Conservation (phyloP, 2,113 vertebrate species). For the Archocentrus centrarchus region DNA sequence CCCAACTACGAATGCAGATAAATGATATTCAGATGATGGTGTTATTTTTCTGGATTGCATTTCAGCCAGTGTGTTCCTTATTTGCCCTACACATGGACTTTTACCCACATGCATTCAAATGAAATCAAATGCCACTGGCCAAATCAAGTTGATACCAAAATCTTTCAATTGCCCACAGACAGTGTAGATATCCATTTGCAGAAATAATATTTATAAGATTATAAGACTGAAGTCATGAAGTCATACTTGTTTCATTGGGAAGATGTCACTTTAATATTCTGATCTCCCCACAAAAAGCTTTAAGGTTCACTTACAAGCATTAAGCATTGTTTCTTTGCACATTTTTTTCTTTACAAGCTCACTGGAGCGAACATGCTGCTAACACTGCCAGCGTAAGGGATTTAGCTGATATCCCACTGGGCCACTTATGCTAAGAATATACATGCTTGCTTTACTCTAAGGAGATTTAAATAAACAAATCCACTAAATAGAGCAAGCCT, state of each 20-base stretch:
- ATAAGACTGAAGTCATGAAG: conserved; percentile 5
- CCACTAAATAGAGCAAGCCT: conserved; percentile 19
- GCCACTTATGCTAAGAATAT: conserved; percentile 58
- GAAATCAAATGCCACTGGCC: rapidly evolving
- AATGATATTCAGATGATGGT: not conserved
- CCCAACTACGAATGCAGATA: not conserved
- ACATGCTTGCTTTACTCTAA: conserved; percentile 39
- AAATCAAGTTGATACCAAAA: not conserved
- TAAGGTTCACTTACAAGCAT: conserved; percentile 5
- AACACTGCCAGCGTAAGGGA: conserved; percentile 47
- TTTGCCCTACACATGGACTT: not conserved
- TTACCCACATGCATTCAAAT: not conserved
- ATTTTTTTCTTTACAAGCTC: conserved; percentile 26
- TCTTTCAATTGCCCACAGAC: not conserved
- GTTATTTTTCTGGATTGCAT: not conserved
- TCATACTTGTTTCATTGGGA: not conserved
- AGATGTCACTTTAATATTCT: not conserved
- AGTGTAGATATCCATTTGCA: not conserved
- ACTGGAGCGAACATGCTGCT: not conserved
- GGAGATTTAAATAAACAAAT: conserved; percentile 53
- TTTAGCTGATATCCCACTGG: conserved; percentile 58
- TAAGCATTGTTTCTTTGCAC: conserved; percentile 19
- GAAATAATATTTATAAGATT: not conserved
- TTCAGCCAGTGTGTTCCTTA: not conserved
- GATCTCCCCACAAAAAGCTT: not conserved